phyloP scores from a whole-genome alignment of 2,888 invertebrate genomes.

The Cephus nigrinus region DNA sequence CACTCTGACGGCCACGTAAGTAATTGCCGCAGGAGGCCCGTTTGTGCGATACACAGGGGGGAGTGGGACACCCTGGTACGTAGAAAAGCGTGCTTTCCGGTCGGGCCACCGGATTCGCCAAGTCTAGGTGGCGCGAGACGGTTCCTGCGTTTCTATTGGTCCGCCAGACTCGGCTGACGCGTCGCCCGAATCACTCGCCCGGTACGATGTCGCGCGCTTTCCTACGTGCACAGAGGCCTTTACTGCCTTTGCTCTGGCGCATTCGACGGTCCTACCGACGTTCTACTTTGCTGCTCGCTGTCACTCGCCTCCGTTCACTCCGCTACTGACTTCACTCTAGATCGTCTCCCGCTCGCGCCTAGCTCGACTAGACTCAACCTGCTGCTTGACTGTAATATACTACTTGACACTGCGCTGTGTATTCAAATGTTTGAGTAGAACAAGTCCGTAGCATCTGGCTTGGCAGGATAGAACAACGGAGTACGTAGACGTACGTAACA shows the following conservation, averaged over 20 bases:
- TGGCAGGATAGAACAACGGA: too few species aligned
- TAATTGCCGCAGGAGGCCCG: neutral
- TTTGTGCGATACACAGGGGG: neutral
- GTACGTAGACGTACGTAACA: neutral
- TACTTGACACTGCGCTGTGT: neutral
- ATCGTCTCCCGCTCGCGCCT: neutral
- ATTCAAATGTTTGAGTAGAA: neutral
- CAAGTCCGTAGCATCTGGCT: neutral
- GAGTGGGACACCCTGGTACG: neutral
- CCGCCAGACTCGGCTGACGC: constrained; percentile 54
- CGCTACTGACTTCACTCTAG: neutral
- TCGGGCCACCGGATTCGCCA: constrained; percentile 47
- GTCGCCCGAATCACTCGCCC: neutral
- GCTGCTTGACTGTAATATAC: neutral
- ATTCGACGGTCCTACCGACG: neutral
- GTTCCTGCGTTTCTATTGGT: constrained; percentile 52
- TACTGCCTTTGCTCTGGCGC: neutral
- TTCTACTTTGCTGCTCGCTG: neutral
- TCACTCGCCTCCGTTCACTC: neutral
- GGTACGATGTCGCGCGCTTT: neutral
- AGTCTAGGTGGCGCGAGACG: constrained; percentile 60
- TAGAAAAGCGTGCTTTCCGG: constrained; percentile 24
- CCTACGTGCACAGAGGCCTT: neutral
- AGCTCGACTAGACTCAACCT: neutral
- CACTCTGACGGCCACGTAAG: neutral